Conservation (phyloP, 2,797 vertebrate genomes). For the Phalloptychus januarius region DNA sequence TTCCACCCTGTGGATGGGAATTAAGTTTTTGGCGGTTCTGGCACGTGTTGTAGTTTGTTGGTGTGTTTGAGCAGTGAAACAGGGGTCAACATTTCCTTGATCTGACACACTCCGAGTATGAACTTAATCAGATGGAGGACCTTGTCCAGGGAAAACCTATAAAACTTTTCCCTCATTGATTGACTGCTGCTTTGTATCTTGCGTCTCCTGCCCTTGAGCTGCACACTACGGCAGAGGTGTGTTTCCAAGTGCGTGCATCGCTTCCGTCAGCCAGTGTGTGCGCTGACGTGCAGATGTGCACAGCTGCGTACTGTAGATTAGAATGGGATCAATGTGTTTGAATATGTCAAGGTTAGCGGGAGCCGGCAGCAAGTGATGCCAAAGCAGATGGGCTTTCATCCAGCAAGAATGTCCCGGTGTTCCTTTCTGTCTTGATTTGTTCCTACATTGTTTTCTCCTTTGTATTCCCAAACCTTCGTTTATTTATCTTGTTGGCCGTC, state of each 20-base stretch:
- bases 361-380: conserved; percentile 35
- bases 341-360: conserved; percentile 74
- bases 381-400: conserved; percentile 58
- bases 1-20: conserved; percentile 80
- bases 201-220: conserved; percentile 70
- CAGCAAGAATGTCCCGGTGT: conserved; percentile 40
- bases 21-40: conserved; percentile 75
- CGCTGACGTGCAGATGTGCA: conserved; percentile 21
- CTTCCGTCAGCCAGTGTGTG: conserved; percentile 18
- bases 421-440: conserved; percentile 44
- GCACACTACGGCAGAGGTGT: conserved; percentile 52
- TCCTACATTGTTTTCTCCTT: conserved; percentile 32
- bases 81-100: conserved; percentile 21
- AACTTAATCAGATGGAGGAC: conserved; percentile 55
- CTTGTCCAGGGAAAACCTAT: conserved; percentile 72
- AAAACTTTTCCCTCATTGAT: conserved; percentile 70
- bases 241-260: conserved; percentile 6
- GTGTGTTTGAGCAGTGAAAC: conserved; percentile 31
- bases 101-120: conserved; percentile 16
- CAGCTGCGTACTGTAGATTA: conserved; percentile 58
- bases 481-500: conserved; percentile 17
- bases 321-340: conserved; percentile 74
- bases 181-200: conserved; percentile 63
- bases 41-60: conserved; percentile 67
- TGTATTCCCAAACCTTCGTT: conserved; percentile 30